Evolutionary conservation across 2,797 vertebrate genomes (phyloP).

Genomic region (Phalanger gymnotis): DNA sequence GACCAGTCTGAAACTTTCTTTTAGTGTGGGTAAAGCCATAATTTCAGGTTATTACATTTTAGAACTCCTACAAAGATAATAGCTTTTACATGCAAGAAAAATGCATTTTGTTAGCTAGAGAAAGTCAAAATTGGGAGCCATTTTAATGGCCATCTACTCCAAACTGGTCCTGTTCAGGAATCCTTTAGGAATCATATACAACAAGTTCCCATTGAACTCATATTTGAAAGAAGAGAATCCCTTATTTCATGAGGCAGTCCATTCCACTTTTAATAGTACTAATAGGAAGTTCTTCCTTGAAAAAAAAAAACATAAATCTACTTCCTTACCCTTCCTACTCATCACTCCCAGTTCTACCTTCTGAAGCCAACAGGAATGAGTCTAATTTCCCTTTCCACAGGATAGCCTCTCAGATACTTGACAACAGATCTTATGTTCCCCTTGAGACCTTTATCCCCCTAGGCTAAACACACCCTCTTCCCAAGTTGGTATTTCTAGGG

Average conservation of each 20-base stretch:
- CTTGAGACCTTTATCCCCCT: background rate
- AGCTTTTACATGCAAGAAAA: background rate
- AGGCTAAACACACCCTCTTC: background rate
- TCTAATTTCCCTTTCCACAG: background rate
- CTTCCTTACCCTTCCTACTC: background rate
- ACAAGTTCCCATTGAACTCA: background rate
- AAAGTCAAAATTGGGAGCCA: background rate
- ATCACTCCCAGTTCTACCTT: background rate
- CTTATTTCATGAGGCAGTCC: background rate
- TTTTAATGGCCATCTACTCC: background rate
- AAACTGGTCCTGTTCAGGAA: background rate
- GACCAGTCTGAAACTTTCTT: constrained; percentile 2
- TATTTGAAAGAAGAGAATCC: background rate
- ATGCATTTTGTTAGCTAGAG: background rate
- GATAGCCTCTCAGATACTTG: background rate
- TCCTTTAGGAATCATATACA: background rate
- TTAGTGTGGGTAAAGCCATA: background rate
- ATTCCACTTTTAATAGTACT: background rate
- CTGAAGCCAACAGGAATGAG: background rate
- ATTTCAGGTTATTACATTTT: background rate
- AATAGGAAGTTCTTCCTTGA: background rate
- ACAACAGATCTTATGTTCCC: background rate
- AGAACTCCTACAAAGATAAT: background rate
- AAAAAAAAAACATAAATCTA: background rate
- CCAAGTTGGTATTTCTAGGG: background rate